Percentiles rank a stretch among this genome's conserved stretches.
Evolutionary conservation across 2,888 invertebrate species (phyloP).

Genomic region (Apomyelois bistriatella): DNA sequence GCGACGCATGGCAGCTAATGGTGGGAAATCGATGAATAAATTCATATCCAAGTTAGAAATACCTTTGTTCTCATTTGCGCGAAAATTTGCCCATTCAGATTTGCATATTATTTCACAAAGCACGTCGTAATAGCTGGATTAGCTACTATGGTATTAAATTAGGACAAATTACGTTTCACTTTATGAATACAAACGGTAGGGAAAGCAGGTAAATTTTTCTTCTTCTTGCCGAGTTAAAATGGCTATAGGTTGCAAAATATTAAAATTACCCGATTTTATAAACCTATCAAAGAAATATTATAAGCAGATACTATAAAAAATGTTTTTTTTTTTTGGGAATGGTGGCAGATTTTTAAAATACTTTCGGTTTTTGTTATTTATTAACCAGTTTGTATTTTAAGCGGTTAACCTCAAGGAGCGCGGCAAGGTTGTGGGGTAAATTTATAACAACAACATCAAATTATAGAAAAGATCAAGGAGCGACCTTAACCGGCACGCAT

Average conservation of each 20-base stretch:
- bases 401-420: neutral
- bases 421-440: conserved; percentile 16
- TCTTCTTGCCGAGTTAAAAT: too few relatives aligned
- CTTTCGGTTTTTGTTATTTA: neutral
- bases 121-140: conserved; percentile 8
- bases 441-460: conserved; percentile 21
- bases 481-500: conserved; percentile 24
- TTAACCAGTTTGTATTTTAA: conserved; percentile 1
- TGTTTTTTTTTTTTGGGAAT: too few relatives aligned
- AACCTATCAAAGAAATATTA: neutral
- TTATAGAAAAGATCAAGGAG: conserved; percentile 26
- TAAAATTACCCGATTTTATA: neutral
- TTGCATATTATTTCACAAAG: conserved; percentile 21
- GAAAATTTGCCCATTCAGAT: conserved; percentile 30
- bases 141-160: conserved; percentile 1
- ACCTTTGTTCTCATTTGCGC: conserved; percentile 33
- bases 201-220: too few relatives aligned
- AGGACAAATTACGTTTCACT: conserved; percentile 4
- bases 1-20: conserved; percentile 41
- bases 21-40: conserved; percentile 56
- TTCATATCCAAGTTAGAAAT: conserved; percentile 35
- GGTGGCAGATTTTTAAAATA: neutral
- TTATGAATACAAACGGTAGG: neutral
- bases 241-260: too few relatives aligned
- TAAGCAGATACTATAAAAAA: neutral